Evolutionary conservation across 2,797 vertebrate species (phyloP).

Genomic region (Argyrosomus regius): DNA sequence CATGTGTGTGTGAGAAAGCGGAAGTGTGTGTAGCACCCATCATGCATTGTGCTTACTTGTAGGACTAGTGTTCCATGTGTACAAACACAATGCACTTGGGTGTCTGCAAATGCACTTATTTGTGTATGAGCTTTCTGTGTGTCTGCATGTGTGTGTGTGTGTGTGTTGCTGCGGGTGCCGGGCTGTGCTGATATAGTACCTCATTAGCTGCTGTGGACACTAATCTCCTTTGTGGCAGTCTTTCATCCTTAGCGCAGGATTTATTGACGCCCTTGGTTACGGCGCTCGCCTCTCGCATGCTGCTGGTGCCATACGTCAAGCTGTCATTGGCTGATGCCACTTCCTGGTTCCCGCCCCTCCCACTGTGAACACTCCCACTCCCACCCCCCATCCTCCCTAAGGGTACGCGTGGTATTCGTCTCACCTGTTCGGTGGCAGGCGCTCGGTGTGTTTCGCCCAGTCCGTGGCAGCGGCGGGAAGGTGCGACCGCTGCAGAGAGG

Average conservation of each 20-base stretch:
- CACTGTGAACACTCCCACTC: neutral
- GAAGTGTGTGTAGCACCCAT: conserved; percentile 31
- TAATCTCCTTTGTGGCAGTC: conserved; percentile 88
- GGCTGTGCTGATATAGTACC: conserved; percentile 76
- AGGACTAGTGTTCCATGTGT: conserved; percentile 12
- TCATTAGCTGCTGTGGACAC: conserved; percentile 87
- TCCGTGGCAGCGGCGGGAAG: neutral
- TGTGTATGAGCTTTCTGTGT: conserved; percentile 45
- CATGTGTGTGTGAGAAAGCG: conserved; percentile 37
- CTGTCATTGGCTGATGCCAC: conserved; percentile 70
- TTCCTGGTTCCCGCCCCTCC: conserved; percentile 54
- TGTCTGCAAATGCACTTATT: conserved; percentile 46
- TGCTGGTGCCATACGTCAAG: conserved; percentile 83
- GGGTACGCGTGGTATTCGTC: conserved; percentile 54
- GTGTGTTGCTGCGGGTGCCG: conserved; percentile 59
- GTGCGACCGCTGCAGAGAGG: neutral
- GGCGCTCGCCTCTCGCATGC: conserved; percentile 70
- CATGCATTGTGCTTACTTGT: conserved; percentile 32
- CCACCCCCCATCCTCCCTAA: conserved; percentile 22
- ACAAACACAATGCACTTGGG: conserved; percentile 31
- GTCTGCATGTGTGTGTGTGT: conserved; percentile 50
- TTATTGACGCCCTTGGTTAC: conserved; percentile 88
- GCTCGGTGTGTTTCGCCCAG: conserved; percentile 16
- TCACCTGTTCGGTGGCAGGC: conserved; percentile 51
- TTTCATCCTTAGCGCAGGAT: conserved; percentile 90